Evolutionary conservation across 2,888 invertebrate genomes (phyloP), one percentile per base, ranked within the genome.

Genomic region (Oxycera nigricornis): DNA sequence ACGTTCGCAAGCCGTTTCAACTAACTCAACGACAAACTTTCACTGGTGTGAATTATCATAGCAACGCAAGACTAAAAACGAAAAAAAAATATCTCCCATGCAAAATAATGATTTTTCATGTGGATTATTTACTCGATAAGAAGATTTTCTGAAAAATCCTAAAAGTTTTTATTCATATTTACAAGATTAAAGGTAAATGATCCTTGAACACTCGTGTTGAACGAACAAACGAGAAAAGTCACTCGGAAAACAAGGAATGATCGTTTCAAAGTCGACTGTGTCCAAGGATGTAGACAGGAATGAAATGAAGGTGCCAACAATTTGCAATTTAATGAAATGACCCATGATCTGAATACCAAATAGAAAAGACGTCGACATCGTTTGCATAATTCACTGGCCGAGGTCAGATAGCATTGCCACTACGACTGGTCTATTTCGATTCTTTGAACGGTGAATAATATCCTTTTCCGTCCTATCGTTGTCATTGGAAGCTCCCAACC

Each of bases 261-360:
- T 41, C 14, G 14, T 2, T n/a, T 35, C n/a, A 24, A 14, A 68
- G 26, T 28, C 50, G 68, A 30, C n/a, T 46, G 11, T 31, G 55
- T 70, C 55, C 31, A 55, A 14, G 31, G 35, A 70, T 52, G 31
- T 22, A 52, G 35, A 55, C 55, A 31, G 6, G 35, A 31, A 55
- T 26, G n/a, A n/a, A 50, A 68, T 22, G 31, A 31, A 62, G 68
- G 68, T 67, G 57, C 30, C 68, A 72, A 76, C 67, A 76, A 77
- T 78, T 78, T 77, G 76, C 78, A 78, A 77, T 77, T 76, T 78
- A 77, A 78, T 78, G 75, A 75, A 78, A 77, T 77, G 78, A 75
- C 76, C 73, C 76, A 70, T 65, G 75, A 76, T 73, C 75, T 73
- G 78, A 77, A 78, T 78, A 77, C 76, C 70, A 77, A 78, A 70